A percentile compares a stretch with the other conserved stretches of the same genome.
Conservation (phyloP, 2,113 vertebrate genomes). For the Phycodurus eques region DNA sequence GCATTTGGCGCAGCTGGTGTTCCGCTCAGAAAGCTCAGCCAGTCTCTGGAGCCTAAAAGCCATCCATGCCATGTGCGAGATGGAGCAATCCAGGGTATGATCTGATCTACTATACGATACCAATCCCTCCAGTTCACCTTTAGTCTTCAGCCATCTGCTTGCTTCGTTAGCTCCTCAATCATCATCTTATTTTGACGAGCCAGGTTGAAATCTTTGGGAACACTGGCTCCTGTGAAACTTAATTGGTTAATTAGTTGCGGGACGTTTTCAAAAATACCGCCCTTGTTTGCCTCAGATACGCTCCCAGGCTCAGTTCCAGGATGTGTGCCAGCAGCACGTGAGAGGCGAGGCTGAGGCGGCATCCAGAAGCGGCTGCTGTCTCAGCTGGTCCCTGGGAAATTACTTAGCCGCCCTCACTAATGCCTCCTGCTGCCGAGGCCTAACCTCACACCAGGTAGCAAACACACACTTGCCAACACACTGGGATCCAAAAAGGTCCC, state of each 20-base stretch:
- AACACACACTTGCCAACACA: not conserved
- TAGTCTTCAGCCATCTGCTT: not conserved
- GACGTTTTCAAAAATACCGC: constrained; percentile 28
- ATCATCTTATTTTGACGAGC: constrained; percentile 5
- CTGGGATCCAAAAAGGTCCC: not conserved
- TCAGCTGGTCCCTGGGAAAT: constrained; percentile 97
- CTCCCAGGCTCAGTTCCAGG: constrained; percentile 83
- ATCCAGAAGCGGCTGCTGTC: constrained; percentile 81
- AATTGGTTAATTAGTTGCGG: constrained; percentile 20
- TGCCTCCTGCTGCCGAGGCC: constrained; percentile 85
- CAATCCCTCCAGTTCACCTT: constrained; percentile 9
- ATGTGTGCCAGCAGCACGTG: constrained; percentile 83
- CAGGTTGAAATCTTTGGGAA: constrained; percentile 10
- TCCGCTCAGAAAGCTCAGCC: constrained; percentile 92
- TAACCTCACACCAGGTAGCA: constrained; percentile 81
- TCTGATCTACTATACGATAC: constrained; percentile 17
- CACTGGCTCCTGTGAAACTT: constrained; percentile 4
- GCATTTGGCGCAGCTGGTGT: constrained; percentile 90
- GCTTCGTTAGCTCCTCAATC: not conserved
- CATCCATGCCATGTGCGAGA: constrained; percentile 95
- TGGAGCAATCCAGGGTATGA: constrained; percentile 90
- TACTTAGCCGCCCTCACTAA: constrained; percentile 91
- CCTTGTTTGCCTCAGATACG: constrained; percentile 79
- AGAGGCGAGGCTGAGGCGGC: constrained; percentile 46
- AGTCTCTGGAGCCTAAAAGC: constrained; percentile 96